These are phyloP conservation scores for Gastrophysa polygoni DNA, from an alignment of 2,888 invertebrate species.

Conservation along the genomic window DNA sequence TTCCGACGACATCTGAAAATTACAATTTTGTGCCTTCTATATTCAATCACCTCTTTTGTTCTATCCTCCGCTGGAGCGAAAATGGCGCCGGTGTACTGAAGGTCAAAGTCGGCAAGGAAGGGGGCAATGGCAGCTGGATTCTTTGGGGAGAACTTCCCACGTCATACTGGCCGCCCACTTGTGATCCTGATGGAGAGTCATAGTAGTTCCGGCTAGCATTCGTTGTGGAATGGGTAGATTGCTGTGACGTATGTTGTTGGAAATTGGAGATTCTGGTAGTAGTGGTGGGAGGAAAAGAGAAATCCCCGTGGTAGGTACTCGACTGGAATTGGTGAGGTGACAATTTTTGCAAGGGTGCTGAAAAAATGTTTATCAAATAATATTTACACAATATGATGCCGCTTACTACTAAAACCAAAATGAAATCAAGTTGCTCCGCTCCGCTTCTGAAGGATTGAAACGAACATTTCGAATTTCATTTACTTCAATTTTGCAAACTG, in stretches of 20 bases:
- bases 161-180: conserved; percentile 45
- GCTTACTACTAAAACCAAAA: too few species aligned
- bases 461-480: too few species aligned
- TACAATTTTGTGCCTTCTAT: too few species aligned
- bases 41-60: conserved; percentile 51
- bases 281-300: conserved; percentile 21
- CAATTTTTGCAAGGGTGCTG: conserved; percentile 25
- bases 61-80: conserved; percentile 49
- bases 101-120: conserved; percentile 51
- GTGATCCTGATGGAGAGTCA: conserved; percentile 35
- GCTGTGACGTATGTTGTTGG: conserved; percentile 19
- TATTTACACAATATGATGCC: too few species aligned
- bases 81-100: conserved; percentile 58
- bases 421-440: too few species aligned
- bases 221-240: conserved; percentile 23
- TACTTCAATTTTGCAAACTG: too few species aligned
- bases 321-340: conserved; percentile 27
- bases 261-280: conserved; percentile 13
- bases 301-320: conserved; percentile 27
- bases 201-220: conserved; percentile 37
- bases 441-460: too few species aligned
- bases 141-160: conserved; percentile 47
- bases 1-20: too few species aligned
- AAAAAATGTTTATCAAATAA: too few species aligned
- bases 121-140: conserved; percentile 51